Base-by-base conservation (phyloP, 1,140 invertebrate species). In the Trichoplusia ni region DNA sequence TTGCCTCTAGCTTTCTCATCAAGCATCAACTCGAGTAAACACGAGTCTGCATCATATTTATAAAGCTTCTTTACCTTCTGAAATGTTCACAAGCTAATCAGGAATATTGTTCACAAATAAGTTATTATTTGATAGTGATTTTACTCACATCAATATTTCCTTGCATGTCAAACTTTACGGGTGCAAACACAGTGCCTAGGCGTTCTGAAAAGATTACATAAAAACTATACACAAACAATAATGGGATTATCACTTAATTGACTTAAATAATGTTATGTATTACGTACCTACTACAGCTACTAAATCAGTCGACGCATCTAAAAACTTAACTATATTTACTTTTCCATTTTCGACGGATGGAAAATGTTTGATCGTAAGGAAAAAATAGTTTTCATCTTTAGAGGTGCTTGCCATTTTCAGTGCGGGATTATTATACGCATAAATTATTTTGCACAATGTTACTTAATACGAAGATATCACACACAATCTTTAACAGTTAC, bases 151-250 rank as follows among this genome's bases (percentile, higher is more conserved):
- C 92, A 73, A 95, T 93, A 83, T 95, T 96, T 73, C 92, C 93
- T 82, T 93, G 92, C 92, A 96, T 94, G 73, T 96, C 95, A 86
- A 92, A 92, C 76, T 93, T 94, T 14, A 96, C 92, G 8, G 94
- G 93, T 33, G 92, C 91, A 80, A 95, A 95, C 2, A 94, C 82
- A 86, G 93, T 95, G 60, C 95, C 95, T 80, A 95, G 93, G 78
- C 92, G 92, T 76, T 95, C 95, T 95, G 86, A 69, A 92, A 92
- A 25, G 3, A 21, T 19, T 13, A 37, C 8, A 21, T 14, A 19
- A 9, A 14, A 35, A 21, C 16, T 44, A 3, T 27, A 27, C 3
- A 27, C 25, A 27, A 27, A 27, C 3, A 27, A 27, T 27, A 27
- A 27, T 27, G 25, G 25, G 25, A 27, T 3, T 27, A 7, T 7